Conservation (phyloP, 2,113 vertebrate genomes). For the Pampusana beccarii region DNA sequence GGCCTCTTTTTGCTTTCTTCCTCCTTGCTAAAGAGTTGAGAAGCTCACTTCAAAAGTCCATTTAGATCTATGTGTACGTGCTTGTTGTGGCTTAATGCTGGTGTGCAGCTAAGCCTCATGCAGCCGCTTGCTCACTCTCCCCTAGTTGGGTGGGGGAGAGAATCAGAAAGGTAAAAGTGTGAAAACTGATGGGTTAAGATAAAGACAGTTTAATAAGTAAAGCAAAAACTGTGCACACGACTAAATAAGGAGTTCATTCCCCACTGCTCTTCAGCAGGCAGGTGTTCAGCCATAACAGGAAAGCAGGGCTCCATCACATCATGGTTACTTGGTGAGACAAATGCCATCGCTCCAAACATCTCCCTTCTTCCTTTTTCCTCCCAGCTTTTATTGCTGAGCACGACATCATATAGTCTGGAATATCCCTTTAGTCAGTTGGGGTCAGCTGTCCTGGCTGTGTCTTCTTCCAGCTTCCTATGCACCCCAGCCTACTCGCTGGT, state of each 20-base stretch:
- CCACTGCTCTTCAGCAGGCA: accelerated
- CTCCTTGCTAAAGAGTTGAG: not conserved
- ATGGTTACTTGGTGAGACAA: not conserved
- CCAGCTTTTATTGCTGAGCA: not conserved
- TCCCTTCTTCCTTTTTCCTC: not conserved
- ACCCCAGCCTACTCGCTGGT: accelerated
- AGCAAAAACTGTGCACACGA: not conserved
- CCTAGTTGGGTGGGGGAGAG: not conserved
- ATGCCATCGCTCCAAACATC: accelerated
- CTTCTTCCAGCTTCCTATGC: not conserved
- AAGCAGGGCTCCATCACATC: not conserved
- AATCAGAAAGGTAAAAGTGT: not conserved
- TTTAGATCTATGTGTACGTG: not conserved
- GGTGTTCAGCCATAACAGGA: not conserved
- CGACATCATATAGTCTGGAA: not conserved
- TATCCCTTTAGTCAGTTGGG: not conserved
- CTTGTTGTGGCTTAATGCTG: not conserved
- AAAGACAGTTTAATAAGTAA: not conserved
- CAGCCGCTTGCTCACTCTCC: not conserved
- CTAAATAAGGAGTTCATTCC: not conserved
- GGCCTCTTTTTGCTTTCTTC: not conserved
- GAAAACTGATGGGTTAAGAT: not conserved
- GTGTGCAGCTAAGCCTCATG: not conserved
- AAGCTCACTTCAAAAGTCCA: not conserved
- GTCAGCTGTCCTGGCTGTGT: not conserved